phyloP scores from a whole-genome alignment of 2,797 vertebrate genomes.

The Diplodus sargus region DNA sequence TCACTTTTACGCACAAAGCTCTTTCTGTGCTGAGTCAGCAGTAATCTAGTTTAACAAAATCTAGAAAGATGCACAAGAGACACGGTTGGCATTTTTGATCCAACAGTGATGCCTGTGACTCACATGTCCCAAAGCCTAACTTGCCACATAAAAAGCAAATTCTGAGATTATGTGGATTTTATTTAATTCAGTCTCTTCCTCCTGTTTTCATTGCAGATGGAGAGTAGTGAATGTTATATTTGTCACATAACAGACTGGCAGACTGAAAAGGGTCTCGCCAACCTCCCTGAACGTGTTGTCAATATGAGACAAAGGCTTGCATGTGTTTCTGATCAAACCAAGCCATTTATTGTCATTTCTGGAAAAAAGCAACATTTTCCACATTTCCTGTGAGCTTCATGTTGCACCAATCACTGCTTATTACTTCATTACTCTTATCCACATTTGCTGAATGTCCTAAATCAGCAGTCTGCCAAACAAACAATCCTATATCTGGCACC shows the following conservation, averaged over 20 bases:
- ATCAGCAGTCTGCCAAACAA: slow-evolving; percentile 43
- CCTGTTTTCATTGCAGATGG: neutral
- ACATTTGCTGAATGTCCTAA: slow-evolving; percentile 50
- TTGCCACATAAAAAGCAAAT: slow-evolving; percentile 13
- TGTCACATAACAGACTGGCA: slow-evolving; percentile 7
- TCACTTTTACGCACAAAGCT: slow-evolving; percentile 12
- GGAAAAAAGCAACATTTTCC: slow-evolving; percentile 64
- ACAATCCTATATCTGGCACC: slow-evolving; percentile 20
- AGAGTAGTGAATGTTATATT: neutral
- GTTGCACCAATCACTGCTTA: slow-evolving; percentile 62
- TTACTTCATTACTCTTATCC: slow-evolving; percentile 53
- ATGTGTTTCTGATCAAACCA: slow-evolving; percentile 69
- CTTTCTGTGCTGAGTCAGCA: slow-evolving; percentile 62
- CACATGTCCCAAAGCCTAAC: neutral
- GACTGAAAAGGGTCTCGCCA: slow-evolving; percentile 17
- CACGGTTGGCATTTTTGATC: slow-evolving; percentile 19
- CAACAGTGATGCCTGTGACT: slow-evolving; percentile 18
- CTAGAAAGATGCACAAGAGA: slow-evolving; percentile 18
- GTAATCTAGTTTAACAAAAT: slow-evolving; percentile 10
- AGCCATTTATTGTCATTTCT: slow-evolving; percentile 54
- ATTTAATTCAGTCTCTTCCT: neutral
- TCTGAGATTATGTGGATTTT: neutral
- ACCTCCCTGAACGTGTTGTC: slow-evolving; percentile 26
- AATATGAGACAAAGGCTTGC: slow-evolving; percentile 36
- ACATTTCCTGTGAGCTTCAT: slow-evolving; percentile 62